phyloP scores from a whole-genome alignment of 2,797 vertebrate species.

The Oceanodroma leucorhoa region DNA sequence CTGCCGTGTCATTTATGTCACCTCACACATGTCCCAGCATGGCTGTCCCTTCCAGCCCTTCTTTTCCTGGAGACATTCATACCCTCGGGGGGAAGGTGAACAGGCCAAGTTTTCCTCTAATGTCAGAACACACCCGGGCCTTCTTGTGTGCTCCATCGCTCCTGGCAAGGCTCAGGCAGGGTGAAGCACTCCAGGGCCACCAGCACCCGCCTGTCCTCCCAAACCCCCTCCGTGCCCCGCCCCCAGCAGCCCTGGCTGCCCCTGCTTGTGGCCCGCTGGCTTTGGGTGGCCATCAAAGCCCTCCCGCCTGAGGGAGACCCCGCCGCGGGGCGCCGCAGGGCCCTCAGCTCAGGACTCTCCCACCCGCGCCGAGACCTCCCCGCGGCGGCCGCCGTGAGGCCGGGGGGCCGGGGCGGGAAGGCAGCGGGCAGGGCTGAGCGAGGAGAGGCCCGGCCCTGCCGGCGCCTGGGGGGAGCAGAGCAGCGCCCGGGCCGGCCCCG shows the following conservation, averaged over 20 bases:
- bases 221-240: fast-evolving
- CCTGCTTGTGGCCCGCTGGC: fast-evolving
- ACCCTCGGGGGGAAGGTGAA: too few relatives aligned
- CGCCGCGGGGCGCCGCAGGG: background rate
- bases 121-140: too few relatives aligned
- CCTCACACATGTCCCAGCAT: too few relatives aligned
- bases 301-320: too few relatives aligned
- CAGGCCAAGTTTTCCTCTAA: too few relatives aligned
- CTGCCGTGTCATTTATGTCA: too few relatives aligned
- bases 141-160: too few relatives aligned
- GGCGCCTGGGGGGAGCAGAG: background rate
- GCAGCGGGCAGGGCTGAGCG: background rate
- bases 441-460: background rate
- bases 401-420: background rate
- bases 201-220: too few relatives aligned
- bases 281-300: background rate
- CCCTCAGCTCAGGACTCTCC: fast-evolving
- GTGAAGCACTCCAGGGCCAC: too few relatives aligned
- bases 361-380: background rate
- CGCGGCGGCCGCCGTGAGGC: background rate
- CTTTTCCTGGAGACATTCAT: too few relatives aligned
- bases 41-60: too few relatives aligned
- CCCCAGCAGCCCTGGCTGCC: background rate
- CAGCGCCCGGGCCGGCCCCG: background rate
- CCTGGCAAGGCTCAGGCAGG: too few relatives aligned